Percentiles rank a stretch among this genome's conserved stretches.
Conservation (phyloP, 2,888 invertebrate species). For the Dione juno region DNA sequence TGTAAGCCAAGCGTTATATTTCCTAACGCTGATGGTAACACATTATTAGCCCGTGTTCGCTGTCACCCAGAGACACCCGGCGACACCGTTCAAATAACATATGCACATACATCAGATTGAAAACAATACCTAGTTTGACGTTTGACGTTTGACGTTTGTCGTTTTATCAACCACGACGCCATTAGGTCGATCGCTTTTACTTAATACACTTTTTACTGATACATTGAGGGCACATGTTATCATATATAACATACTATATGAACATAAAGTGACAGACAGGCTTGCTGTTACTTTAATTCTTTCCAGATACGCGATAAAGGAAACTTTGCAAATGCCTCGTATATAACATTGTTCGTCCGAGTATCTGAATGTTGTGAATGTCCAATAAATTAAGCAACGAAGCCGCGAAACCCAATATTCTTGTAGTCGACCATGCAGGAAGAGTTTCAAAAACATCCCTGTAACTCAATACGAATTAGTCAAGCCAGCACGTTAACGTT, state of each 20-base stretch:
- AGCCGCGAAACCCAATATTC: constrained; percentile 31
- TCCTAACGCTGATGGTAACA: constrained; percentile 36
- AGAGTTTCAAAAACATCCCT: constrained; percentile 38
- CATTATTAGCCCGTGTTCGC: constrained; percentile 39
- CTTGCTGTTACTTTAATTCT: background rate
- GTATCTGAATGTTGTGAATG: background rate
- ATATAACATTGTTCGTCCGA: background rate
- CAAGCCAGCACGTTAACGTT: constrained; percentile 40
- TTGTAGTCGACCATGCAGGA: constrained; percentile 33
- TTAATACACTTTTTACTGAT: constrained; percentile 35
- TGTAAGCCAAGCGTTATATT: constrained; percentile 14
- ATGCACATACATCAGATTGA: constrained; percentile 43
- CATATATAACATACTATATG: background rate
- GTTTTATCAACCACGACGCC: constrained; percentile 41
- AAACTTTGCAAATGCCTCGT: background rate
- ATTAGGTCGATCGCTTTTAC: constrained; percentile 38
- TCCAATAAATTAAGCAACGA: constrained; percentile 18
- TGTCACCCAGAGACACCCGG: constrained; percentile 42
- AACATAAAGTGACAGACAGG: background rate
- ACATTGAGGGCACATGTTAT: constrained; percentile 28
- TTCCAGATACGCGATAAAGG: background rate
- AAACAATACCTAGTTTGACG: constrained; percentile 44
- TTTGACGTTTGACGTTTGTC: constrained; percentile 43
- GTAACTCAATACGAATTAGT: constrained; percentile 46
- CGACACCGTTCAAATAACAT: constrained; percentile 38